Conservation (phyloP, 2,888 invertebrate species). For the Agrotis puta region DNA sequence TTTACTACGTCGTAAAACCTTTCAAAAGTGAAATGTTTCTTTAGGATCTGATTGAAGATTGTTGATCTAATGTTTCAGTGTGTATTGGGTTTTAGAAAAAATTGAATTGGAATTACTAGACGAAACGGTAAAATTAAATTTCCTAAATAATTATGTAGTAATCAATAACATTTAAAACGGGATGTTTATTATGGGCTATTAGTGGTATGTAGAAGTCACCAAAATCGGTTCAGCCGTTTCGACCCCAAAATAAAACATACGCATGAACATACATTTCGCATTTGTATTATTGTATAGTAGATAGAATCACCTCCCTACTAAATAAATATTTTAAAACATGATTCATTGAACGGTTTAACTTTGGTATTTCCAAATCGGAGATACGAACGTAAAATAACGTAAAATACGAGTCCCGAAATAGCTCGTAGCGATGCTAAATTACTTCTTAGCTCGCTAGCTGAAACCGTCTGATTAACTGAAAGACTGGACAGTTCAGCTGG, state of each 20-base stretch:
- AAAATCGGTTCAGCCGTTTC: too few relatives aligned
- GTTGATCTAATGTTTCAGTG: constrained; percentile 16
- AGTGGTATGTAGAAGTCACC: too few relatives aligned
- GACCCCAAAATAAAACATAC: too few relatives aligned
- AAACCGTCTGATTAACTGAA: not conserved
- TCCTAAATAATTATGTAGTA: too few relatives aligned
- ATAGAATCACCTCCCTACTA: too few relatives aligned
- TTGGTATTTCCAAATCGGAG: too few relatives aligned
- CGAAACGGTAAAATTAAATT: not conserved
- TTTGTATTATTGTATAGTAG: too few relatives aligned
- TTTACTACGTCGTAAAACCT: constrained; percentile 59
- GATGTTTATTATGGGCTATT: too few relatives aligned
- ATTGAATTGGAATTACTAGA: not conserved
- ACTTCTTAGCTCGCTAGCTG: not conserved
- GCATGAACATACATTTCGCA: too few relatives aligned
- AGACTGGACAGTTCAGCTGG: not conserved
- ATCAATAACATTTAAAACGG: too few relatives aligned
- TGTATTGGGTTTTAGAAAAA: not conserved
- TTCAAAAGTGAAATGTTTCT: constrained; percentile 44
- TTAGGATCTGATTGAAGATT: constrained; percentile 44
- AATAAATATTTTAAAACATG: not conserved
- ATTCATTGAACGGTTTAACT: not conserved
- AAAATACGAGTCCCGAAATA: not conserved
- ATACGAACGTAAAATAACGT: not conserved
- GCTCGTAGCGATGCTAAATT: not conserved